Conservation (phyloP, 2,888 invertebrate species). For the Clivina fossor region DNA sequence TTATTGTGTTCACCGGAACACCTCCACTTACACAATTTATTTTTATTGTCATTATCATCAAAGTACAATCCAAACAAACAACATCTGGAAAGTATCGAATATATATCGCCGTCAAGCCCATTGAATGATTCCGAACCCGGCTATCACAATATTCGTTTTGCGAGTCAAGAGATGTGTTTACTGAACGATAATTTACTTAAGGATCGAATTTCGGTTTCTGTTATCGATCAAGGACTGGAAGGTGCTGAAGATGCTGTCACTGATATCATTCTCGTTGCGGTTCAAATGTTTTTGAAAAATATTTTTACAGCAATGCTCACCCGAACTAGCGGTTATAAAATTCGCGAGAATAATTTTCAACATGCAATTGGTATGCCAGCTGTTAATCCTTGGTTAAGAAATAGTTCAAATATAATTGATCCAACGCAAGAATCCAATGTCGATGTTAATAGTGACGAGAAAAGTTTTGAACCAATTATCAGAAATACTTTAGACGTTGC, state of each 20-base stretch:
- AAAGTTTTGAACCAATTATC: constrained; percentile 66
- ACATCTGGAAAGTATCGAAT: constrained; percentile 50
- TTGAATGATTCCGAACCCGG: constrained; percentile 40
- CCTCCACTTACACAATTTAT: constrained; percentile 82
- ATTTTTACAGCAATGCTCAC: constrained; percentile 76
- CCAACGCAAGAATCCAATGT: constrained; percentile 61
- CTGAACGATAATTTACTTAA: constrained; percentile 83
- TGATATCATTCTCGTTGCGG: constrained; percentile 78
- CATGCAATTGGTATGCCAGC: constrained; percentile 78
- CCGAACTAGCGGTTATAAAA: constrained; percentile 79
- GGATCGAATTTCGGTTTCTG: constrained; percentile 79
- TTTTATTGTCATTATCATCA: constrained; percentile 68
- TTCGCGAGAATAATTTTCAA: constrained; percentile 71
- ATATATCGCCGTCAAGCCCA: constrained; percentile 36
- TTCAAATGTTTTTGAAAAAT: constrained; percentile 80
- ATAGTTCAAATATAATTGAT: constrained; percentile 67
- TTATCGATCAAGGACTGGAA: constrained; percentile 87
- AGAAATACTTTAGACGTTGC: constrained; percentile 73
- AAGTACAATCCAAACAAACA: constrained; percentile 49
- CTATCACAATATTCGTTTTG: constrained; percentile 16
- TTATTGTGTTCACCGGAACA: constrained; percentile 69
- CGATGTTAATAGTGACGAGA: constrained; percentile 62
- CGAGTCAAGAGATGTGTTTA: constrained; percentile 60
- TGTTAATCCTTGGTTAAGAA: constrained; percentile 79
- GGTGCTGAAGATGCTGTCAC: constrained; percentile 83